Base-by-base conservation (phyloP, 1,140 invertebrate genomes). In the Pentalonia nigronervosa region DNA sequence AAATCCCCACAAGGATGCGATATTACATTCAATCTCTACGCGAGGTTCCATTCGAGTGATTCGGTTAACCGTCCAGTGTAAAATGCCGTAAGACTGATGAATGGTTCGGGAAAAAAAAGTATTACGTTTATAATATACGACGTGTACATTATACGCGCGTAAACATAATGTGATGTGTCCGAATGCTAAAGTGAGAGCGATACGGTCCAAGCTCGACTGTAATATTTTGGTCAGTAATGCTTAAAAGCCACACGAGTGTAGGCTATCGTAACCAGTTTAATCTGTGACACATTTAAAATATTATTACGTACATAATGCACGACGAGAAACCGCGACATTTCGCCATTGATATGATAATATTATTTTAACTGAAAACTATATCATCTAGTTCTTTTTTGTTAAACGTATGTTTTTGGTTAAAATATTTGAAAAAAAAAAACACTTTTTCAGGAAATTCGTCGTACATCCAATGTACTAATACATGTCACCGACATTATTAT, bases 1-100 rank as follows among this genome's bases (percentile, higher is more conserved):
- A 92, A 91, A 91, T 67, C 67, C 45, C 60, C 56, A n/a, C 36
- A 34, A 88, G 45, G 86, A 47, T 91, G 34, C 90, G 41, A 92
- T 30, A 47, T 92, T 92, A 25, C 90, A n/a, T 91, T 83, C 91
- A 36, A 83, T 92, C 47, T 92, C 47, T 9, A 25, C 8, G n/a
- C 91, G 47, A 81, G 36, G 56, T 76, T 91, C 56, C 41, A n/a
- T 91, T 48, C 9, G 36, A 76, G 67, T 23, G 90, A 91, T 91
- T 47, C 90, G 53, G 89, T 90, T n/a, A 45, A 25, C 48, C 88
- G 53, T 50, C 89, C 89, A 41, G 23, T 41, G 2, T 25, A 41
- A 90, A 56, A 60, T 90, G 86, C 45, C 30, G 47, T 9, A 30
- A 87, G 45, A 30, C 47, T 48, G 86, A 87, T n/a, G 47, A 87